These are phyloP conservation scores for Recurvirostra avosetta DNA, from an alignment of 2,113 vertebrate species.

Conservation along the genomic window DNA sequence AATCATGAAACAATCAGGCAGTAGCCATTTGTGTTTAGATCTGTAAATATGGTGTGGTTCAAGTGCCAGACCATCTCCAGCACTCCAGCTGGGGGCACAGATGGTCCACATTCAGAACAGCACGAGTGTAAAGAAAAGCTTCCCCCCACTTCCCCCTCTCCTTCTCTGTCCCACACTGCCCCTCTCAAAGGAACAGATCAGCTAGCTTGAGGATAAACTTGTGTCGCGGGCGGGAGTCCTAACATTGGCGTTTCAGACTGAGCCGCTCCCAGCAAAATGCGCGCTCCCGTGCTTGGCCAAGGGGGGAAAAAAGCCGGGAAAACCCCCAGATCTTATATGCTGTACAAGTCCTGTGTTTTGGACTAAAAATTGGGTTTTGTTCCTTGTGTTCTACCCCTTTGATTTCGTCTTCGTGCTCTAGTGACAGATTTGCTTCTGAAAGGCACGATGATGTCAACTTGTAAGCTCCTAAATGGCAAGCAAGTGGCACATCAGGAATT, in stretches of 20 bases:
- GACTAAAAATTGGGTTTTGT: background rate
- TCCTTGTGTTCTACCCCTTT: background rate
- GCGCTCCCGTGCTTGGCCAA: background rate
- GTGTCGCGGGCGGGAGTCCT: background rate
- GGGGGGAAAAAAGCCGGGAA: background rate
- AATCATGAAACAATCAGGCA: constrained; percentile 99
- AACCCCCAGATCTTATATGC: background rate
- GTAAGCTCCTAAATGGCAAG: background rate
- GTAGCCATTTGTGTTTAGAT: constrained; percentile 99
- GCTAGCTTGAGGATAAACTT: constrained; percentile 19
- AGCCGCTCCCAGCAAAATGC: background rate
- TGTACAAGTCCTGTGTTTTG: background rate
- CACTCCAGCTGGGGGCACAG: constrained; percentile 99
- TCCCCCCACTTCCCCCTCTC: constrained; percentile 43
- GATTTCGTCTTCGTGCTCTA: background rate
- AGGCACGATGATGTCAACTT: background rate
- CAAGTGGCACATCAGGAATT: background rate
- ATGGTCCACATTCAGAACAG: constrained; percentile 96
- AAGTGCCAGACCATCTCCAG: constrained; percentile 99
- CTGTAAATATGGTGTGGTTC: constrained; percentile 99
- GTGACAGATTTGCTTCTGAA: background rate
- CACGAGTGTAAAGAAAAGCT: constrained; percentile 80
- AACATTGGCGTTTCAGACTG: background rate
- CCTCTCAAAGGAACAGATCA: constrained; percentile 81
- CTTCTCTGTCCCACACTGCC: constrained; percentile 80